phyloP scores from a whole-genome alignment of 2,888 invertebrate genomes.

The Lottia scabra region DNA sequence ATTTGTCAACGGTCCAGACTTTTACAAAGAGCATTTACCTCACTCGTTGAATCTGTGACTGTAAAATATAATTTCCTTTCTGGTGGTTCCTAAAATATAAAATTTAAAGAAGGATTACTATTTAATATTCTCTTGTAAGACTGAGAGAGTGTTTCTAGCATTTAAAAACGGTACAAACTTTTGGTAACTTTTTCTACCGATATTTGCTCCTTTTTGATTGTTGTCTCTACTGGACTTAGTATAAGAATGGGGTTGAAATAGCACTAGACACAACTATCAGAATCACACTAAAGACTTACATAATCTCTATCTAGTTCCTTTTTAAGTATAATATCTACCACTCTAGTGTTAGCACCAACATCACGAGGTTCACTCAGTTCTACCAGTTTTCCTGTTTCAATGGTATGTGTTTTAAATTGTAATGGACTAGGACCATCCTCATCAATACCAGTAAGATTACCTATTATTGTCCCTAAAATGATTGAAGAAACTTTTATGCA shows the following conservation, averaged over 20 bases:
- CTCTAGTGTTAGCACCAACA: constrained; percentile 31
- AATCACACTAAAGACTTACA: constrained; percentile 27
- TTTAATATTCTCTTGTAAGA: no score
- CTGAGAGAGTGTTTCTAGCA: no score
- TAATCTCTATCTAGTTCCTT: constrained; percentile 50
- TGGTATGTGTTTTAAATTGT: constrained; percentile 36
- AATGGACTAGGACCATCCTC: constrained; percentile 47
- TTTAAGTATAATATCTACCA: constrained; percentile 51
- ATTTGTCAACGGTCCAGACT: no score
- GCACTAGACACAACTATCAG: no score
- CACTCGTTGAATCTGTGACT: constrained; percentile 30
- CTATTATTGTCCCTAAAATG: constrained; percentile 44
- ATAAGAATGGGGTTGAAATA: no score
- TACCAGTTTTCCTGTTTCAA: constrained; percentile 35
- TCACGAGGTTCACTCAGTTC: constrained; percentile 38
- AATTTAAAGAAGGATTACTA: no score
- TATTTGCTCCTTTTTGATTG: no score
- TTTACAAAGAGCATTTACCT: constrained; percentile 16
- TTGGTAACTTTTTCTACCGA: no score
- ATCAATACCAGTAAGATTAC: constrained; percentile 48
- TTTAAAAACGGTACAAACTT: no score
- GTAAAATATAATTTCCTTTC: constrained; percentile 40
- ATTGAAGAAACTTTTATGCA: not conserved
- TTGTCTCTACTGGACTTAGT: no score
- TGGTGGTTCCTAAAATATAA: constrained; percentile 34